Conservation (phyloP, 2,888 invertebrate genomes). For the Cerastoderma edule region DNA sequence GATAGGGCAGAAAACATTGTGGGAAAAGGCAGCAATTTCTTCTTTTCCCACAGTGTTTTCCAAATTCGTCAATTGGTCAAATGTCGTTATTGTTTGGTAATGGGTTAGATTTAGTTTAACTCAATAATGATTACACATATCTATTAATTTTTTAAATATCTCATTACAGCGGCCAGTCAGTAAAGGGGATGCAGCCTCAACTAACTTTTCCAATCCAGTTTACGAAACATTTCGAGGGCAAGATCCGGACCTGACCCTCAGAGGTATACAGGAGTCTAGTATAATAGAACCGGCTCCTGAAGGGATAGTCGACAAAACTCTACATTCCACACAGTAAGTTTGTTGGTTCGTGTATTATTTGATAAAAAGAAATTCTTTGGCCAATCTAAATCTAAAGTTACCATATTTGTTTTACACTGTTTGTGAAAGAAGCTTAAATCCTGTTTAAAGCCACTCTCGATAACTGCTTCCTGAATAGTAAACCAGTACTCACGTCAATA, state of each 20-base stretch:
- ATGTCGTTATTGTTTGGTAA: too few relatives aligned
- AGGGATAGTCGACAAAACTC: too few relatives aligned
- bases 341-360: too few relatives aligned
- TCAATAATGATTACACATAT: background rate
- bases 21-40: background rate
- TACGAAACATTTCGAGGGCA: slow-evolving; percentile 72
- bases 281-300: background rate
- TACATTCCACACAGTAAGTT: too few relatives aligned
- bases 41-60: background rate
- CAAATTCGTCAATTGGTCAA: background rate
- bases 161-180: slow-evolving; percentile 15
- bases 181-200: slow-evolving; percentile 49
- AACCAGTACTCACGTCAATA: too few relatives aligned
- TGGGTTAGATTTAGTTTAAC: background rate
- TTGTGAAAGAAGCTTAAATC: too few relatives aligned
- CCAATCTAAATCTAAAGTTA: too few relatives aligned
- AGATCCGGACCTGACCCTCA: slow-evolving; percentile 25
- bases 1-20: slow-evolving; percentile 11
- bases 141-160: background rate
- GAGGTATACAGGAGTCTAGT: slow-evolving; percentile 14
- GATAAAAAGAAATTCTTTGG: too few relatives aligned
- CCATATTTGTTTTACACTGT: too few relatives aligned
- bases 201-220: slow-evolving; percentile 79
- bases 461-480: too few relatives aligned
- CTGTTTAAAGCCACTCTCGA: too few relatives aligned